A percentile compares a stretch with the other conserved stretches of the same genome.
Conservation (phyloP, 1,140 invertebrate species). For the Cyclargus thomasi region DNA sequence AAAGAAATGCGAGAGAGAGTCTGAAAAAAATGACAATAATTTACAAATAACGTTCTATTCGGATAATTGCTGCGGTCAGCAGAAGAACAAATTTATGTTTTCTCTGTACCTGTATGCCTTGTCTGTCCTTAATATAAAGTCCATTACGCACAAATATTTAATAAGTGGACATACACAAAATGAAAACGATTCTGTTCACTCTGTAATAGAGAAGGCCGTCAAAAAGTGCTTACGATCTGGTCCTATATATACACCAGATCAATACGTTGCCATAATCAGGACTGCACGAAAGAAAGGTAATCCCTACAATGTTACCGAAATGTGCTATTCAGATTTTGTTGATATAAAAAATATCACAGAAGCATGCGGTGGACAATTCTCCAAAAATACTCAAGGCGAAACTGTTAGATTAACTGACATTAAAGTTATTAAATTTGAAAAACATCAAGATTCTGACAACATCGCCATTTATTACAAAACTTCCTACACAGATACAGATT, state of each 20-base stretch:
- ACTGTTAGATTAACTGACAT: slow-evolving; percentile 8
- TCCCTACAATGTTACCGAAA: slow-evolving; percentile 19
- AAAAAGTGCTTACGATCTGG: slow-evolving; percentile 15
- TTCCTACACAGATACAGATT: slow-evolving; percentile 15
- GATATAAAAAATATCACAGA: slow-evolving; percentile 21
- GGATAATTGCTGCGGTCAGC: slow-evolving; percentile 21
- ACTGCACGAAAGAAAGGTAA: slow-evolving; percentile 23
- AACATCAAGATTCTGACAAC: background rate
- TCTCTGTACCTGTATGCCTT: slow-evolving; percentile 24
- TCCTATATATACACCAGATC: no score
- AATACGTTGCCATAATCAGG: slow-evolving; percentile 24
- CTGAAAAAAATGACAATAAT: slow-evolving; percentile 17
- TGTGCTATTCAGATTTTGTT: slow-evolving; percentile 22
- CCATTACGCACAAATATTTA: slow-evolving; percentile 20
- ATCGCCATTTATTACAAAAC: slow-evolving; percentile 15
- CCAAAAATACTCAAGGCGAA: slow-evolving; percentile 11
- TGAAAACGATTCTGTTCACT: slow-evolving; percentile 19
- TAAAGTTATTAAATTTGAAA: slow-evolving; percentile 15
- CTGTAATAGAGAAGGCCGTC: slow-evolving; percentile 18
- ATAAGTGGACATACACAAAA: slow-evolving; percentile 22
- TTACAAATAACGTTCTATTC: slow-evolving; percentile 20
- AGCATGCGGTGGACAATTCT: slow-evolving; percentile 7
- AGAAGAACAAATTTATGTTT: slow-evolving; percentile 19
- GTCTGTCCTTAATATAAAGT: slow-evolving; percentile 18
- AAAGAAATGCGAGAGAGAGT: slow-evolving; percentile 11